Conservation (phyloP, 1,140 invertebrate genomes). For the Neelides sp. region DNA sequence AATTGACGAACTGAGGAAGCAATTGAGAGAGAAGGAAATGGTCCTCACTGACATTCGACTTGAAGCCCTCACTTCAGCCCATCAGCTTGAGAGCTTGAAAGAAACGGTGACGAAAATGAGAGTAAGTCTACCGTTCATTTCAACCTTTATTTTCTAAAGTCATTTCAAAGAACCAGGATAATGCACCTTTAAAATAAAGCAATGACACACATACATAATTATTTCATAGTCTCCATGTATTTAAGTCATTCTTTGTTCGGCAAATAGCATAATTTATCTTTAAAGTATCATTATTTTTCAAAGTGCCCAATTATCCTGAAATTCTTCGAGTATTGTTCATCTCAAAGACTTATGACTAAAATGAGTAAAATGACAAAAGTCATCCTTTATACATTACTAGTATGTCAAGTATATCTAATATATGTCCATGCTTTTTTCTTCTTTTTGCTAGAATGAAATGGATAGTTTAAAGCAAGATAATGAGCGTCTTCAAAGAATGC, state of each 20-base stretch:
- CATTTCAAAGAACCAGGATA: neutral
- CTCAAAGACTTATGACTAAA: neutral
- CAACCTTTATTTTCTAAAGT: conserved; percentile 2
- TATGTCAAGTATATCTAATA: neutral
- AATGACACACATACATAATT: neutral
- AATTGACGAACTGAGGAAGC: conserved; percentile 79
- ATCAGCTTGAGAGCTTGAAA: conserved; percentile 89
- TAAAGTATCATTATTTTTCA: no score
- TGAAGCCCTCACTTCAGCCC: conserved; percentile 88
- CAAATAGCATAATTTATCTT: no score
- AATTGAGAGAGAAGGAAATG: conserved; percentile 87
- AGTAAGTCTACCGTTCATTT: conserved; percentile 40
- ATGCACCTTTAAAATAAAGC: neutral
- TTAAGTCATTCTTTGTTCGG: no score
- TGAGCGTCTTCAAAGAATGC: conserved; percentile 75
- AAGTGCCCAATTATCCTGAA: no score
- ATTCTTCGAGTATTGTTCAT: no score
- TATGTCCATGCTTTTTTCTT: conserved; percentile 10
- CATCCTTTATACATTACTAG: neutral
- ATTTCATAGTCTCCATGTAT: neutral
- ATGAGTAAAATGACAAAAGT: neutral
- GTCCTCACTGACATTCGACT: conserved; percentile 89
- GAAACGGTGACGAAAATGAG: conserved; percentile 94
- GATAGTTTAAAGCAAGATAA: conserved; percentile 91
- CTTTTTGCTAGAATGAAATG: conserved; percentile 74